Base-by-base conservation (phyloP, 64 coral and sea anemone species). In the Pachyseris speciosa region DNA sequence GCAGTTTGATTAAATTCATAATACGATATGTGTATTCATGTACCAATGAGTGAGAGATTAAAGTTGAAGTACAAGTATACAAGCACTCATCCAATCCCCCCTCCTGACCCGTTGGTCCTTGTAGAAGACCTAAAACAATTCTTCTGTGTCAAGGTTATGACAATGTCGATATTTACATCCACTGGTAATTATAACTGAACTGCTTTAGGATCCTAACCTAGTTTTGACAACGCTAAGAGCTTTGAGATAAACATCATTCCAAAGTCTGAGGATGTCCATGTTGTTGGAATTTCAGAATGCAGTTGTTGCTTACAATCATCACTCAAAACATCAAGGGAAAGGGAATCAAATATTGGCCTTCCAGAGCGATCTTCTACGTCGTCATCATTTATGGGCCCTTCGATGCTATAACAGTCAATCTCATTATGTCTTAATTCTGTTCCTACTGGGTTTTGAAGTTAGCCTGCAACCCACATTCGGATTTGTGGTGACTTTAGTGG, bases 221-320 rank as follows among this genome's bases (percentile, higher is more conserved):
- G 6, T 67, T 67, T 67, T 67, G 0, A 71, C 19, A 39, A 71
- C 38, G 36, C 5, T 19, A 69, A 85, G 66, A 84, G 87, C 68
- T 63, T 94, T 57, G 15, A 94, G 64, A 60, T 89, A 94, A 4
- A 88, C 49, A 89, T 94, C 67, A 67, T 94, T 89, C 93, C 86
- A 90, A 83, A 94, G 69, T 94, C 90, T 53, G 78, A 67, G 28
- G 86, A 94, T 44, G 36, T 68, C 69, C 75, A 88, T 77, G 44
- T 69, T 48, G 67, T 13, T 86, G 74, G 49, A 66, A 94, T 85
- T 86, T 85, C 64, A 86, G 17, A 7, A 42, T 88, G 24, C 59
- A 88, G 61, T 47, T 70, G 42, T 36, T 79, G 79, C 40, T 42
- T 58, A 30, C 92, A 94, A 31, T 84, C 77, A 42, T 86, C 25